phyloP scores from a whole-genome alignment of 2,888 invertebrate species.

The Andrena camellia region DNA sequence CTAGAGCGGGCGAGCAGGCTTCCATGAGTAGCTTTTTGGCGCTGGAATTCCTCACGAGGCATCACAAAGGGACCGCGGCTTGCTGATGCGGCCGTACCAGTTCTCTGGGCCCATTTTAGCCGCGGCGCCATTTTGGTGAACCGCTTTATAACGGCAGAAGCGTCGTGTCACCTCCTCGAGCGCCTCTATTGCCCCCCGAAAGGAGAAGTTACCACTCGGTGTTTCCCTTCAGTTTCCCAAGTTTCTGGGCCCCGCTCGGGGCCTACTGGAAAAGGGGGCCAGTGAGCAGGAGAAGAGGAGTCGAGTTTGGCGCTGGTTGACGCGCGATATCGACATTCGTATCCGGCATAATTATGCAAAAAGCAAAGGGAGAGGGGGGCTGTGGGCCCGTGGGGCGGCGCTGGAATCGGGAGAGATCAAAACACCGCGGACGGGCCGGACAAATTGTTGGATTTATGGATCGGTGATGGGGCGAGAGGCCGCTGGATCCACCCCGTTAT shows the following conservation, averaged over 20 bases:
- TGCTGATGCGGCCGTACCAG: constrained; percentile 38
- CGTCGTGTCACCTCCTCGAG: constrained; percentile 8
- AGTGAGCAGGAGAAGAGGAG: background rate
- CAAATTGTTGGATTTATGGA: constrained; percentile 84
- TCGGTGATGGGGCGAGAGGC: constrained; percentile 79
- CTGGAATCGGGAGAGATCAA: constrained; percentile 82
- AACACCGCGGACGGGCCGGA: constrained; percentile 81
- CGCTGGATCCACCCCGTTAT: constrained; percentile 77
- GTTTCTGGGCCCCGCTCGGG: background rate
- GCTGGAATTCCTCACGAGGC: constrained; percentile 76
- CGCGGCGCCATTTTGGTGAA: constrained; percentile 72
- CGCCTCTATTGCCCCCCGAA: too few relatives aligned
- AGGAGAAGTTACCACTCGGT: too few relatives aligned
- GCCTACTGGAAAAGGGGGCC: background rate
- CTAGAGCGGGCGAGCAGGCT: constrained; percentile 57
- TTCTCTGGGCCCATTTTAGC: constrained; percentile 37
- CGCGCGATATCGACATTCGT: constrained; percentile 66
- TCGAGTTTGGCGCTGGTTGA: constrained; percentile 50
- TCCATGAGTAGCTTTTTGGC: constrained; percentile 75
- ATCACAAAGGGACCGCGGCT: constrained; percentile 76
- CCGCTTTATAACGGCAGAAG: constrained; percentile 44
- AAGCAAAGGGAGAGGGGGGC: constrained; percentile 53
- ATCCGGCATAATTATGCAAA: constrained; percentile 80
- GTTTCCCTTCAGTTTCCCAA: background rate
- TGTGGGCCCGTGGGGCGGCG: constrained; percentile 63